Base-by-base conservation (phyloP, 2,888 invertebrate species). In the Ptychoptera contaminata region DNA sequence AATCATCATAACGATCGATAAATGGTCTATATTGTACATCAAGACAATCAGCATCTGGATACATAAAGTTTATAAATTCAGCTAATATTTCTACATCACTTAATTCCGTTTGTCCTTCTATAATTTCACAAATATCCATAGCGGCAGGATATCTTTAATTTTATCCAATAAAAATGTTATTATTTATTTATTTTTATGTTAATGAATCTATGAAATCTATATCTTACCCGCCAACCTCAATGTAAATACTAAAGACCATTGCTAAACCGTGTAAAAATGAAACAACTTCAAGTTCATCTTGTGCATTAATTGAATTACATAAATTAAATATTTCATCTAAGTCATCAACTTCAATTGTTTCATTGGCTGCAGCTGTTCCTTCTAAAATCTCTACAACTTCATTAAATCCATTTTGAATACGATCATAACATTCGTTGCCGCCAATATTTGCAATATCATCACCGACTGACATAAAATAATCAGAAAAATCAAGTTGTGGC, bases 401-500 rank as follows among this genome's bases (percentile, higher is more conserved):
- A 14, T 16, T 16, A 38, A 63, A 55, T 12, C 61, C 63, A 4
- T 52, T 57, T 43, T 60, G 36, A 32, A 65, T 60, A 31, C 62
- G 56, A 6, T 55, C 51, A 31, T 62, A 57, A 40, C 65, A 65
- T 2, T 49, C 50, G 6, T 55, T 43, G 2, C 65, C 63, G 6
- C 63, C 59, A 44, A 63, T 52, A 16, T 55, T 38, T 5, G 48
- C 47, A n/a, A 65, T 60, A 1, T 64, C 61, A 43, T 57, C 47
- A 0, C 62, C 64, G 16, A 57, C 58, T 2, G 14, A 11, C 16
- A 11, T 8, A 29, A 14, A n/a, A 54, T 53, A 45, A 62, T 63
- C 62, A 35, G 69, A 62, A 56, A 76, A 79, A 55, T 79, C 72
- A 5, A 72, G 67, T 61, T 78, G 67, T 1, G 73, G 78, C 12